phyloP scores from a whole-genome alignment of 2,888 invertebrate species.

The Endotricha flammealis region DNA sequence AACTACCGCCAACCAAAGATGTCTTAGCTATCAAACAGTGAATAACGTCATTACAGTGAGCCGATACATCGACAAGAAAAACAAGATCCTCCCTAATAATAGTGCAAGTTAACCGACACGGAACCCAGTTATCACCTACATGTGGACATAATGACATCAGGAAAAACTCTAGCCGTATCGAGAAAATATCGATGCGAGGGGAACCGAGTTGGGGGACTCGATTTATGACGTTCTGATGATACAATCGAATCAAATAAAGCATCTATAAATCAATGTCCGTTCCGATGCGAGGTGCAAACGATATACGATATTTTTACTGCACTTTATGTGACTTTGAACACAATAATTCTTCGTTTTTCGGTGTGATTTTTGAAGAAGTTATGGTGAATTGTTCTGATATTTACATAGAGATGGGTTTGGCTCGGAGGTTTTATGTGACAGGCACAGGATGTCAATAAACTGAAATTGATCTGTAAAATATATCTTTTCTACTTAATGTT shows the following conservation, averaged over 20 bases:
- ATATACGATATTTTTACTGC: constrained; percentile 33
- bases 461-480: no score
- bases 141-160: constrained; percentile 65
- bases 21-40: constrained; percentile 4
- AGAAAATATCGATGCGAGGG: constrained; percentile 44
- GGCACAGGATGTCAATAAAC: no score
- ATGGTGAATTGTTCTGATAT: neutral
- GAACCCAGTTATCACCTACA: constrained; percentile 64
- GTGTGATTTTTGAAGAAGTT: constrained; percentile 7
- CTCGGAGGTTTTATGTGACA: no score
- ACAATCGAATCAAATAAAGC: constrained; percentile 77
- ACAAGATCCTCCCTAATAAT: constrained; percentile 39
- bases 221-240: constrained; percentile 76
- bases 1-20: neutral
- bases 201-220: constrained; percentile 37
- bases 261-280: constrained; percentile 74
- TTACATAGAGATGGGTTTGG: no score
- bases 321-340: constrained; percentile 14
- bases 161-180: constrained; percentile 52
- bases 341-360: constrained; percentile 9
- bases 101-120: constrained; percentile 27
- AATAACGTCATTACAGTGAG: constrained; percentile 10
- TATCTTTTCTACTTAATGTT: no score
- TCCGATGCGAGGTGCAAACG: constrained; percentile 46
- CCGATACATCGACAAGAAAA: constrained; percentile 22